Evolutionary conservation across 2,797 vertebrate genomes (phyloP).

Genomic region (Helarctos malayanus): DNA sequence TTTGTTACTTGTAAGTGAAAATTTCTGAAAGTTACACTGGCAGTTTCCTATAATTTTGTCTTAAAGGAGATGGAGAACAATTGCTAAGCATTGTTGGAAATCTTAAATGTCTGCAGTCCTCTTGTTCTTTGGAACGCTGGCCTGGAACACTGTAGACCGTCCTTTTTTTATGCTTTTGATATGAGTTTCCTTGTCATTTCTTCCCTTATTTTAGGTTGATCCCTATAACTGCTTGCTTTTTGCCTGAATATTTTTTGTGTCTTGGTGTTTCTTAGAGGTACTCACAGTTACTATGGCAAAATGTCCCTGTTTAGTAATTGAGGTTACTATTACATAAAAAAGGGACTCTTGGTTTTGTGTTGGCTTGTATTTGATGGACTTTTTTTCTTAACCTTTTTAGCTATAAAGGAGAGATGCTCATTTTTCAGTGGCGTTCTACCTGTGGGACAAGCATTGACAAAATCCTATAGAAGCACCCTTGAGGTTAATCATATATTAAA

Average conservation of each 20-base stretch:
- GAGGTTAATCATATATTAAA: constrained; percentile 23
- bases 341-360: constrained; percentile 50
- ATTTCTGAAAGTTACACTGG: background rate
- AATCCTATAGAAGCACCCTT: background rate
- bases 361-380: constrained; percentile 48
- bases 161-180: constrained; percentile 18
- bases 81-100: background rate
- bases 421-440: background rate
- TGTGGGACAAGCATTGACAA: background rate
- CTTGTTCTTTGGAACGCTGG: background rate
- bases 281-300: background rate
- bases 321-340: background rate
- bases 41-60: background rate
- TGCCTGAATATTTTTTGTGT: constrained; percentile 1
- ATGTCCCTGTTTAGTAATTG: background rate
- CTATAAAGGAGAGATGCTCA: background rate
- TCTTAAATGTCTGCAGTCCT: background rate
- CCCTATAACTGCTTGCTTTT: background rate
- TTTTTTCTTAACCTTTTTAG: constrained; percentile 1
- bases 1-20: constrained; percentile 40
- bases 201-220: background rate
- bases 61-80: background rate
- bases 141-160: background rate
- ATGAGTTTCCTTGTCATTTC: background rate
- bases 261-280: background rate